Base-by-base conservation (phyloP, 2,888 invertebrate species). In the Oeneis ivallda region DNA sequence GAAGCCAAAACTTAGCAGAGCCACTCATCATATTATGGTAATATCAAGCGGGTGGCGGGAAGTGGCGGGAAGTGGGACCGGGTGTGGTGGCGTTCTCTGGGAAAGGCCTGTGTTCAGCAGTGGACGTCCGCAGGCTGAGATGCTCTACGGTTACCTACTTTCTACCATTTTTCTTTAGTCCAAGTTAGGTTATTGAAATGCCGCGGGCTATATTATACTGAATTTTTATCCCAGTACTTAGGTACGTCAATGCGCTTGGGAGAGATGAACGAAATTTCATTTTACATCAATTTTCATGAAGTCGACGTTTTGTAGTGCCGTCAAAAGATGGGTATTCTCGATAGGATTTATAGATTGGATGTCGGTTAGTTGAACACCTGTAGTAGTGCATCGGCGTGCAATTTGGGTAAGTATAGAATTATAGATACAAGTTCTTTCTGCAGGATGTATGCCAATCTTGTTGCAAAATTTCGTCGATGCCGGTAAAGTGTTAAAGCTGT, bases 241-340 rank as follows among this genome's bases (percentile, higher is more conserved):
- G 11, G 37, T 37, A 47, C 49, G 34, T 47, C 59, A 59, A 59
- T 47, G 59, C 59, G 34, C 49, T 37, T n/a, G 47, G 17, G 59
- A 49, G 15, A 47, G 45, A 37, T 34, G 59, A 59, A 17, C 10
- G 59, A 49, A 59, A 59, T 59, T 59, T 49, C 17, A 59, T 59
- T 59, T 49, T 49, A 59, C 45, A 59, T 19, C 59, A 59, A 59
- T 59, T 59, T 59, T 59, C 47, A 17, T 59, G 59, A 0, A 34
- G 59, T 37, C 59, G 59, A 59, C 59, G 59, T 37, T 47, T 49
- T 49, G 34, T 59, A 15, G 59, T 37, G 34, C 10, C 17, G 45
- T 15, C 17, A 13, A 34, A 47, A 45, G 7, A 5, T 37, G 7
- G 7, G 37, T 37, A 43, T 26, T 58, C 32, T 39, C 17, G 19